These are phyloP conservation scores for Onychomys leucogaster DNA, from an alignment of 2,797 vertebrate genomes.

Conservation along the genomic window DNA sequence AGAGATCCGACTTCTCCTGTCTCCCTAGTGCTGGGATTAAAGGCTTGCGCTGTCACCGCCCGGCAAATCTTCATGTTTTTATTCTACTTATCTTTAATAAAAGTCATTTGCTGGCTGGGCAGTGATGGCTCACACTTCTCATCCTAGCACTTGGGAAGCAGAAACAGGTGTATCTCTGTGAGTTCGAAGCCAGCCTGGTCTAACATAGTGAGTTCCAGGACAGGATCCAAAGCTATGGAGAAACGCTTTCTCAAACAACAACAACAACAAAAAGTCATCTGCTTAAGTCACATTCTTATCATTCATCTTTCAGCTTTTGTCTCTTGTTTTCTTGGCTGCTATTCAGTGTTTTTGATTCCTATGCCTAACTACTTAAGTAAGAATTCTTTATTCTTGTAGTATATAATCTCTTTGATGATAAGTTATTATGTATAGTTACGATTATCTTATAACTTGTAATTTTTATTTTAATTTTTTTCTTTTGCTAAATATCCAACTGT, in stretches of 20 bases:
- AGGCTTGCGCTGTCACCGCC: no score
- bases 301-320: background rate
- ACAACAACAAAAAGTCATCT: background rate
- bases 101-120: background rate
- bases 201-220: background rate
- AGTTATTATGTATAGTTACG: background rate
- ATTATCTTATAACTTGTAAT: background rate
- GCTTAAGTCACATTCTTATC: background rate
- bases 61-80: background rate
- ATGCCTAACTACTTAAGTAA: background rate
- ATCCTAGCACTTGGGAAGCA: background rate
- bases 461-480: background rate
- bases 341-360: background rate
- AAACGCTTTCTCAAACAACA: no score
- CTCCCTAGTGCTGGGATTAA: no score
- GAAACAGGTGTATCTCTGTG: background rate
- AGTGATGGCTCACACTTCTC: background rate
- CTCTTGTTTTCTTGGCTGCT: background rate
- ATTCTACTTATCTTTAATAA: background rate
- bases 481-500: background rate
- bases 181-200: background rate
- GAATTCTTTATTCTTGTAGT: background rate
- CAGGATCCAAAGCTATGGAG: no score
- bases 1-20: no score
- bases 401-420: background rate